phyloP scores from a whole-genome alignment of 2,113 vertebrate genomes.

The Urocitellus parryii region DNA sequence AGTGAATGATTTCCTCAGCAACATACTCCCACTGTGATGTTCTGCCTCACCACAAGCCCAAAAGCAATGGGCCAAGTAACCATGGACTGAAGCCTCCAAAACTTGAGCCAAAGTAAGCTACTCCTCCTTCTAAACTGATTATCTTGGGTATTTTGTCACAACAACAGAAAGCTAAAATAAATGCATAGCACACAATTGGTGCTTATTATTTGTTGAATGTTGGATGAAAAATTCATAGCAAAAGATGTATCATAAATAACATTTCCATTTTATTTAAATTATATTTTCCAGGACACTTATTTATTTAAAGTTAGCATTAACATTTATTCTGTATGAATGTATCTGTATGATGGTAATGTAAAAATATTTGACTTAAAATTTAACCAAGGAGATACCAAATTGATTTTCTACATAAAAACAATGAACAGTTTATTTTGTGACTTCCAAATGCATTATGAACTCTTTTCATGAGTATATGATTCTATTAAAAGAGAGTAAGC shows the following conservation, averaged over 20 bases:
- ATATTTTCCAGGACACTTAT: not conserved
- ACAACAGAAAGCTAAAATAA: not conserved
- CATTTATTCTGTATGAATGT: not conserved
- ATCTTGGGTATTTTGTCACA: not conserved
- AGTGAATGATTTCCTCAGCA: not conserved
- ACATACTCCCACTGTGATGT: not conserved
- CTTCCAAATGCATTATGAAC: not conserved
- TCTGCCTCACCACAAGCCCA: not conserved
- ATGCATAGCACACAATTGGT: not conserved
- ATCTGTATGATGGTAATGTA: not conserved
- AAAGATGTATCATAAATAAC: not conserved
- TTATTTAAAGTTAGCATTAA: slow-evolving; percentile 17
- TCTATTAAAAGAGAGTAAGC: slow-evolving; percentile 40
- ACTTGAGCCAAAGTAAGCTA: not conserved
- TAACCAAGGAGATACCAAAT: not conserved
- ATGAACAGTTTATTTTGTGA: not conserved
- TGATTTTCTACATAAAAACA: not conserved
- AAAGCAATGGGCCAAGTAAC: not conserved
- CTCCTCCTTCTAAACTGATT: not conserved
- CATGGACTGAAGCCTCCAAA: not conserved
- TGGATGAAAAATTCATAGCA: not conserved
- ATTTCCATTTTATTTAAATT: not conserved
- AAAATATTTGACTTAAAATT: slow-evolving; percentile 40
- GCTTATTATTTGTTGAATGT: not conserved
- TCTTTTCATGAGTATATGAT: not conserved